A percentile compares a stretch with the other conserved stretches of the same genome.
phyloP scores from a whole-genome alignment of 2,113 vertebrate genomes.

The Stomatorhinus ivindoensis region DNA sequence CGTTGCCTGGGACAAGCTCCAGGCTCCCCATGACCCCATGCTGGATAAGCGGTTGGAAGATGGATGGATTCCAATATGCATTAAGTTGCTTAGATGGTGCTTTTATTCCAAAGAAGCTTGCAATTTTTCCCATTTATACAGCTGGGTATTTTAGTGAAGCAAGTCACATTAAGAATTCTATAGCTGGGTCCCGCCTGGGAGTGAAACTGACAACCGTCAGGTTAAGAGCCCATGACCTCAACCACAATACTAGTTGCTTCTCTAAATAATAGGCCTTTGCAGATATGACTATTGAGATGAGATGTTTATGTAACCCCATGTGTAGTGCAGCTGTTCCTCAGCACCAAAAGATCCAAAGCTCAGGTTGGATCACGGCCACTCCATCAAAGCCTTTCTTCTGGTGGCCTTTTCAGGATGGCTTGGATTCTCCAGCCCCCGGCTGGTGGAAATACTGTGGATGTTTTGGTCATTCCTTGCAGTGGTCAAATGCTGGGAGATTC shows the following conservation, averaged over 20 bases:
- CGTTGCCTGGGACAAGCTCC: background rate
- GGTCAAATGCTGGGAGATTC: background rate
- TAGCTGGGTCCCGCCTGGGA: background rate
- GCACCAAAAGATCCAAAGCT: background rate
- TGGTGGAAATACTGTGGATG: background rate
- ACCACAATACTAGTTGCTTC: background rate
- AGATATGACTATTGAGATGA: background rate
- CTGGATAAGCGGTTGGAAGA: background rate
- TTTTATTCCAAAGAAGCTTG: background rate
- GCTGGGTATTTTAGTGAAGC: background rate
- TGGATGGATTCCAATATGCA: background rate
- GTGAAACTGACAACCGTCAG: background rate
- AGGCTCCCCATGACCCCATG: background rate
- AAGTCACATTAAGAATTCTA: conserved; percentile 1
- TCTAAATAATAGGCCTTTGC: background rate
- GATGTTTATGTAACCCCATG: background rate
- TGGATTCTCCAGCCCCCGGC: background rate
- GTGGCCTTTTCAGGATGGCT: background rate
- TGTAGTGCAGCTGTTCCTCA: background rate
- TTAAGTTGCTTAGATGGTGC: background rate
- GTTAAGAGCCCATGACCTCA: background rate
- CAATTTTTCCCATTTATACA: background rate
- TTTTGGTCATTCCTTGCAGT: background rate
- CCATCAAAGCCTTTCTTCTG: background rate
- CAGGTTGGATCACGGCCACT: background rate